These are phyloP conservation scores for Ceraclea dissimilis DNA, from an alignment of 2,888 invertebrate genomes.

Conservation along the genomic window DNA sequence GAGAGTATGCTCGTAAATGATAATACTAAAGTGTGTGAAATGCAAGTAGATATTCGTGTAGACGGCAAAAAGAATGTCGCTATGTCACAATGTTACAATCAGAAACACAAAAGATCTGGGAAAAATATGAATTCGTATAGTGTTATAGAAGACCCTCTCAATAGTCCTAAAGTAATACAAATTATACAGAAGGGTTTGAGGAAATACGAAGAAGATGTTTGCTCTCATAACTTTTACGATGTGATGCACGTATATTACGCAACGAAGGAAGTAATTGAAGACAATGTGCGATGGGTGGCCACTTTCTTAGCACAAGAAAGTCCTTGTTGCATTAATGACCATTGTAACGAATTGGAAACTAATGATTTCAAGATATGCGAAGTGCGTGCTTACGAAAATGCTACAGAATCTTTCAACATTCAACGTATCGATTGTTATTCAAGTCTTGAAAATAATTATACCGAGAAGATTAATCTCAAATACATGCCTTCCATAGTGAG, in stretches of 20 bases:
- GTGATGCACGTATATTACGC: slow-evolving; percentile 33
- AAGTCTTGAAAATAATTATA: not conserved
- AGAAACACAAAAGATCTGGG: slow-evolving; percentile 30
- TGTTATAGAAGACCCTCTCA: no score
- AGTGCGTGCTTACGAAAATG: not conserved
- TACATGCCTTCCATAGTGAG: not conserved
- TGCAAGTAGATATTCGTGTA: slow-evolving; percentile 15
- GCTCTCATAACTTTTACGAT: slow-evolving; percentile 17
- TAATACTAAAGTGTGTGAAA: slow-evolving; percentile 15
- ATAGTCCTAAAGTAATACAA: not conserved
- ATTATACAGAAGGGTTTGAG: slow-evolving; percentile 32
- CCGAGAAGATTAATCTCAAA: not conserved
- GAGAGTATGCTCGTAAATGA: slow-evolving; percentile 23
- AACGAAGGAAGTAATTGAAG: slow-evolving; percentile 30
- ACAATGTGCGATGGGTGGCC: no score
- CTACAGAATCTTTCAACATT: not conserved
- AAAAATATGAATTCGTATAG: no score
- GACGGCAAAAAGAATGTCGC: slow-evolving; percentile 24
- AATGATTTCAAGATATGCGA: not conserved
- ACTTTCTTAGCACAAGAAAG: no score
- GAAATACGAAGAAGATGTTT: slow-evolving; percentile 32
- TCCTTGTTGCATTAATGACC: no score
- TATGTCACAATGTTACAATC: slow-evolving; percentile 32
- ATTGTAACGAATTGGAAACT: no score
- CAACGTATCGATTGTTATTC: not conserved